These are phyloP conservation scores for Pterocles orientalis DNA, from an alignment of 2,113 vertebrate species.

Conservation along the genomic window DNA sequence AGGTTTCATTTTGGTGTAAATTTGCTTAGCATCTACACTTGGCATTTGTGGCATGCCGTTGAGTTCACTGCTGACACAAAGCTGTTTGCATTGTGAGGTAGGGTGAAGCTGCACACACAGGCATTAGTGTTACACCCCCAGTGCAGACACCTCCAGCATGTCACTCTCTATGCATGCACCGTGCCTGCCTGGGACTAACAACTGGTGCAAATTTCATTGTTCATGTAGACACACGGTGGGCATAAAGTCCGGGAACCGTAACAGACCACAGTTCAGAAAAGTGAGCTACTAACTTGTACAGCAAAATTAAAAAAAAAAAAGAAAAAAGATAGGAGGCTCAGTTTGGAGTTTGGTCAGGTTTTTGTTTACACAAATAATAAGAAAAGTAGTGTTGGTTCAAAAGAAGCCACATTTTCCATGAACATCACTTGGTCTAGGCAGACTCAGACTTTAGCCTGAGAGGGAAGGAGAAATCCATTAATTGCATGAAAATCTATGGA, in stretches of 20 bases:
- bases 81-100: neutral
- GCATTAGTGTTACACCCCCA: too few species aligned
- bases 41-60: neutral
- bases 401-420: neutral
- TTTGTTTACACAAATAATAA: neutral
- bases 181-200: neutral
- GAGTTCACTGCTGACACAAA: neutral
- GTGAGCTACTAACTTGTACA: neutral
- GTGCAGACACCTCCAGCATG: neutral
- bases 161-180: fast-evolving
- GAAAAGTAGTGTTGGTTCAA: neutral
- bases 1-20: neutral
- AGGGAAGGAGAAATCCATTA: neutral
- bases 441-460: neutral
- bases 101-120: neutral
- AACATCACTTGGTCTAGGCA: neutral
- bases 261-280: neutral
- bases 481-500: neutral
- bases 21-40: neutral
- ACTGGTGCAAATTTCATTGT: neutral
- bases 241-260: neutral
- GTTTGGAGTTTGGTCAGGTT: neutral
- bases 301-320: neutral
- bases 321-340: neutral
- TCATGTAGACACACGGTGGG: neutral